These are phyloP conservation scores for Acropternis orthonyx DNA, from an alignment of 2,797 vertebrate species.

Conservation along the genomic window DNA sequence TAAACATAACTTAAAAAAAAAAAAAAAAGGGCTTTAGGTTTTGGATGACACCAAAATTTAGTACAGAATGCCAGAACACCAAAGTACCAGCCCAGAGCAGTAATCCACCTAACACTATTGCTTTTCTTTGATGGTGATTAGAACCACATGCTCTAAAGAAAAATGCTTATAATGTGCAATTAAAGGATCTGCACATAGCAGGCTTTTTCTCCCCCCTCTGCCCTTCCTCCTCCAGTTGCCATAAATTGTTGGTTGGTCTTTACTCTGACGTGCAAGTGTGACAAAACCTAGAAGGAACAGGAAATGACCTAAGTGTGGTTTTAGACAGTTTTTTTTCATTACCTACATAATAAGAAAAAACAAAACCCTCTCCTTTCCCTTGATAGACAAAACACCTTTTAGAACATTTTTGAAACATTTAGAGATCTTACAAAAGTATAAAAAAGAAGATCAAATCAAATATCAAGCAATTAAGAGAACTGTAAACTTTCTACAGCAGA, in stretches of 20 bases:
- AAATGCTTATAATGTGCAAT: conserved; percentile 54
- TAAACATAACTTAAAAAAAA: not conserved
- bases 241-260: conserved; percentile 63
- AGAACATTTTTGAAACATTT: not conserved
- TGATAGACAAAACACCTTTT: conserved; percentile 14
- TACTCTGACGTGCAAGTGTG: conserved; percentile 48
- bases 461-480: not conserved
- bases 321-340: conserved; percentile 34
- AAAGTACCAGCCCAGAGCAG: not conserved
- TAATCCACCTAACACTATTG: conserved; percentile 47
- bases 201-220: not conserved
- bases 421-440: not conserved
- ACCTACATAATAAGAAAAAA: conserved; percentile 15
- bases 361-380: not conserved
- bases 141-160: conserved; percentile 58
- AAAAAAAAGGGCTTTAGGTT: not conserved
- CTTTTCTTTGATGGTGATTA: conserved; percentile 50
- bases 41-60: not conserved
- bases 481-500: not conserved
- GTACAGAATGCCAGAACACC: not conserved
- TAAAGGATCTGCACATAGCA: conserved; percentile 60
- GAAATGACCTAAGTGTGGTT: conserved; percentile 66
- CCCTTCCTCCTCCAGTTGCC: conserved; percentile 41
- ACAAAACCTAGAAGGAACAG: conserved; percentile 70
- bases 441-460: not conserved